These are phyloP conservation scores for Rousettus madagascariensis DNA, from an alignment of 2,797 vertebrate genomes.

Conservation along the genomic window DNA sequence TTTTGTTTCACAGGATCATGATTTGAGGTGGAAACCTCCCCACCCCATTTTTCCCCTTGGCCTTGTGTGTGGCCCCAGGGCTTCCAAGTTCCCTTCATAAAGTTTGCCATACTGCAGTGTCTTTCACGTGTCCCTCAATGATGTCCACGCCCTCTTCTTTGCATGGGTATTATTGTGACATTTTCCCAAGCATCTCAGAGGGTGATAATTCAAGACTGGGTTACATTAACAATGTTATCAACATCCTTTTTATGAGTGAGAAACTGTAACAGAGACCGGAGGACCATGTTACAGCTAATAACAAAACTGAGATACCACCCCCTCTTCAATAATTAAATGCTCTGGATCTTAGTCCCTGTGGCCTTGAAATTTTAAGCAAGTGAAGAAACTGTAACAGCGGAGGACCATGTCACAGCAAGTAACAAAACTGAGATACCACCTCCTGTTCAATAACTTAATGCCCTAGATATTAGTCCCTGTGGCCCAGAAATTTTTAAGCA, in stretches of 20 bases:
- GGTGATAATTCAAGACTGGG: not conserved
- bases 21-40: not conserved
- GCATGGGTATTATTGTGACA: not conserved
- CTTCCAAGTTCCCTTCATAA: not conserved
- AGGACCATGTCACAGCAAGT: slow-evolving; percentile 10
- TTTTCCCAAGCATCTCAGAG: not conserved
- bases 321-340: not conserved
- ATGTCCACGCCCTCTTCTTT: not conserved
- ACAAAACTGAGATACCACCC: not conserved
- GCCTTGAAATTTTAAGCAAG: slow-evolving; percentile 24
- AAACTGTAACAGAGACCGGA: not conserved
- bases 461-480: not conserved
- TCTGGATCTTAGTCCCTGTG: not conserved
- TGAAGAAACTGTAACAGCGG: not conserved
- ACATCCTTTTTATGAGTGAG: not conserved
- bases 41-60: not conserved
- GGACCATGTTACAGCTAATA: slow-evolving; percentile 18
- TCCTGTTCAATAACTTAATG: not conserved
- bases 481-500: slow-evolving; percentile 17
- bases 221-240: slow-evolving; percentile 6
- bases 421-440: not conserved
- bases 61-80: not conserved
- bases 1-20: not conserved
- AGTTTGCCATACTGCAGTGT: not conserved
- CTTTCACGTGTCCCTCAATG: not conserved